Percentiles rank a stretch among this genome's conserved stretches.
Evolutionary conservation across 2,797 vertebrate genomes (phyloP).

Genomic region (Manis pentadactyla): DNA sequence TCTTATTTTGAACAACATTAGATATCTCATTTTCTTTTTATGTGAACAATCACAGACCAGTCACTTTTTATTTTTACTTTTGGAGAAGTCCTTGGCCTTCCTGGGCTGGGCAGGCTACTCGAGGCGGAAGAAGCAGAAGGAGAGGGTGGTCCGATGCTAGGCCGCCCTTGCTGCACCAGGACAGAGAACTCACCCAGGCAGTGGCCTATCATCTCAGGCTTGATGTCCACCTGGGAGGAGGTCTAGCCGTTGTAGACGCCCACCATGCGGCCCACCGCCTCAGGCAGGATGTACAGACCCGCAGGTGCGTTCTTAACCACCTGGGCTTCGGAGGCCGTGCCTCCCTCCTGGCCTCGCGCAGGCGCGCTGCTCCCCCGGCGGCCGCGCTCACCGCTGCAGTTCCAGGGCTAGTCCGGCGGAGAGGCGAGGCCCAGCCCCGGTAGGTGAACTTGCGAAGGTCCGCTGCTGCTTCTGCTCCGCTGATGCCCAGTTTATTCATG

Average conservation of each 20-base stretch:
- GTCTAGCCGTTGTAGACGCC: neutral
- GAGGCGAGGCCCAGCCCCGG: neutral
- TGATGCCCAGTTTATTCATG: neutral
- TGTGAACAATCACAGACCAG: neutral
- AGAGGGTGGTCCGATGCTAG: neutral
- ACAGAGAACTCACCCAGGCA: neutral
- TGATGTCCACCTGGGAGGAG: neutral
- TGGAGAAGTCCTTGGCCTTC: neutral
- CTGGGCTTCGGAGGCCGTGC: neutral
- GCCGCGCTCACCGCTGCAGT: rapidly evolving
- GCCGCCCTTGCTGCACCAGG: no score
- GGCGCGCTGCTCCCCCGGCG: rapidly evolving
- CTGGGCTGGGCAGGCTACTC: neutral
- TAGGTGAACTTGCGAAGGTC: neutral
- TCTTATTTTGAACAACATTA: conserved; percentile 20
- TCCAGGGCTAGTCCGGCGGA: no score
- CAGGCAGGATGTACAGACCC: neutral
- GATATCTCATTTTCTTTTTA: neutral
- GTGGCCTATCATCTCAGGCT: neutral
- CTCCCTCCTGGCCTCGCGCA: rapidly evolving
- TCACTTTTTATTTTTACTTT: neutral
- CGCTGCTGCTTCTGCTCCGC: neutral
- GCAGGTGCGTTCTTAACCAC: neutral
- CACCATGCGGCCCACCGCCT: neutral
- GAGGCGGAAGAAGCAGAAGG: neutral